These are phyloP conservation scores for Isurus oxyrinchus DNA, from an alignment of 2,113 vertebrate genomes.

Conservation along the genomic window DNA sequence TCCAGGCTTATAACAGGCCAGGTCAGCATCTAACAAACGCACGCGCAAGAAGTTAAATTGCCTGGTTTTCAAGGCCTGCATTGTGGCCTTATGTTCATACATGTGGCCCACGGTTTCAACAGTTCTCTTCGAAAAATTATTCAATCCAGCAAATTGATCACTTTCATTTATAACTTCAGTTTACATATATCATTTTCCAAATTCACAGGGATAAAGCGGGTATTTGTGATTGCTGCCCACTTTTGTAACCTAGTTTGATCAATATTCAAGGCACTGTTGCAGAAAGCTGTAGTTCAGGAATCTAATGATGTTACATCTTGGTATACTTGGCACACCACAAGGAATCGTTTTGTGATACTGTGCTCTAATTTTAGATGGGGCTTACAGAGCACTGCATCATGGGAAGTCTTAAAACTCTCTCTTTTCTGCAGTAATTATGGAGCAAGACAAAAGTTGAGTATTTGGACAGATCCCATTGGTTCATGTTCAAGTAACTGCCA, in stretches of 20 bases:
- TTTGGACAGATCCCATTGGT: neutral
- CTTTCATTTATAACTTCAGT: too few species aligned
- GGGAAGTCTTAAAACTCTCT: neutral
- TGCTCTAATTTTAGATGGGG: neutral
- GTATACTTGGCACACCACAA: neutral
- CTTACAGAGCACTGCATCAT: neutral
- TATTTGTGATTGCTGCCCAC: neutral
- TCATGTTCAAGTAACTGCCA: neutral
- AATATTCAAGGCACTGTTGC: neutral
- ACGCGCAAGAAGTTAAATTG: neutral
- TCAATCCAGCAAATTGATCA: too few species aligned
- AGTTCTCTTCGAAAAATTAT: too few species aligned
- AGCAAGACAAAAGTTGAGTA: neutral
- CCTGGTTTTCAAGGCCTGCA: neutral
- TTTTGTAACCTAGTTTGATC: neutral
- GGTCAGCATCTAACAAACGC: neutral
- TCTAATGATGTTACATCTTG: neutral
- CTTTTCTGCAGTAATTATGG: neutral
- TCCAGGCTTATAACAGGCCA: neutral
- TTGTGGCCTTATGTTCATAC: too few species aligned
- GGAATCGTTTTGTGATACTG: neutral
- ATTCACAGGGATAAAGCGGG: neutral
- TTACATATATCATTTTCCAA: too few species aligned
- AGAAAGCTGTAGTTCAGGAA: neutral
- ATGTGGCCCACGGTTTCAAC: too few species aligned